Percentiles rank a stretch among this genome's conserved stretches.
These are phyloP conservation scores for Corydoras sp. DNA, from an alignment of 2,113 vertebrate genomes.

Conservation along the genomic window DNA sequence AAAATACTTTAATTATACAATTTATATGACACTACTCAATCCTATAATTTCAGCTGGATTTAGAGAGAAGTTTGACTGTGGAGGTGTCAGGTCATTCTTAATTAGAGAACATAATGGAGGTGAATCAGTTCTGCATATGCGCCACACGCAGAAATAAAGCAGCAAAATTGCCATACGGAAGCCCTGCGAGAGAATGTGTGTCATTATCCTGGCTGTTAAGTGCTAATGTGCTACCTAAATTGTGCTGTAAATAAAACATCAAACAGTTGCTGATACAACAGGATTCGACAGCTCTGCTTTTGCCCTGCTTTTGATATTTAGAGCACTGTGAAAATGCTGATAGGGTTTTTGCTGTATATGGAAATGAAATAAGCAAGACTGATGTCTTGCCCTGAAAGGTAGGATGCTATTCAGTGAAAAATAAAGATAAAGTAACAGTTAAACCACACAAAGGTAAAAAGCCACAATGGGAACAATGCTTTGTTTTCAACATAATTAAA, in stretches of 20 bases:
- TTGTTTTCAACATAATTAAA: no score
- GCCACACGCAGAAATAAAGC: background rate
- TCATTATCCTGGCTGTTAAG: background rate
- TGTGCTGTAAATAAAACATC: background rate
- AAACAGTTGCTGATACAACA: background rate
- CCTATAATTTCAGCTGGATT: no score
- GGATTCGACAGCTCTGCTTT: background rate
- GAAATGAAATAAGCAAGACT: slow-evolving; percentile 11
- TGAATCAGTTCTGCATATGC: background rate
- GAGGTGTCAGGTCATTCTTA: background rate
- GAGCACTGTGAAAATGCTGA: background rate
- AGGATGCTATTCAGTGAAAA: background rate
- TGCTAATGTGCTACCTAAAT: background rate
- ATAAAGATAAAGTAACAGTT: no score
- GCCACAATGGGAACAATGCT: no score
- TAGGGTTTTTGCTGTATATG: slow-evolving; percentile 4
- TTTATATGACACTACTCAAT: no score
- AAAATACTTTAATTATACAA: background rate
- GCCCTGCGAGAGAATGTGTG: background rate
- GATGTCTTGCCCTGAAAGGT: background rate
- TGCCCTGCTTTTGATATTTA: background rate
- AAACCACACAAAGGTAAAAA: no score
- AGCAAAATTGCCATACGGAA: background rate
- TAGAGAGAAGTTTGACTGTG: background rate
- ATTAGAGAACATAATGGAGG: background rate